phyloP scores from a whole-genome alignment of 2,888 invertebrate genomes.

The Blastobasis adustella region DNA sequence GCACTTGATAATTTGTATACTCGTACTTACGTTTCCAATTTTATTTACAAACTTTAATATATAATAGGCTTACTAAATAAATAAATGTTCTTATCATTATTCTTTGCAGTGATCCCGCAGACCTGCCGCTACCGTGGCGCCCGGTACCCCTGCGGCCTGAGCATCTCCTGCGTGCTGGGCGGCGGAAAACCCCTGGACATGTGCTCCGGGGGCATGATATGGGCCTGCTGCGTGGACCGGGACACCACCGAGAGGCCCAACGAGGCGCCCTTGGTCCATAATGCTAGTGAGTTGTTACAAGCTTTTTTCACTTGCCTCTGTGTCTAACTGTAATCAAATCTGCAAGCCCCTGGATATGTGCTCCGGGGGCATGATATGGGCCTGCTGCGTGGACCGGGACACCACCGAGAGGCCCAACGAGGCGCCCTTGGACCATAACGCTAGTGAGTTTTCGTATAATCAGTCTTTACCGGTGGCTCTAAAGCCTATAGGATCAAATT shows the following conservation, averaged over 20 bases:
- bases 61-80: too few relatives aligned
- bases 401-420: conserved; percentile 72
- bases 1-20: too few relatives aligned
- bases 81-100: too few relatives aligned
- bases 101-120: conserved; percentile 88
- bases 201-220: conserved; percentile 94
- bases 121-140: conserved; percentile 90
- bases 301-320: too few relatives aligned
- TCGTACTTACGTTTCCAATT: too few relatives aligned
- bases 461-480: too few relatives aligned
- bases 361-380: conserved; percentile 96
- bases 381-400: conserved; percentile 90
- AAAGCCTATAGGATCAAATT: too few relatives aligned
- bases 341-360: conserved; percentile 92
- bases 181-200: conserved; percentile 92
- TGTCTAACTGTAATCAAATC: too few relatives aligned
- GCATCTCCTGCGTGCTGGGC: conserved; percentile 91
- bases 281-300: conserved; percentile 89
- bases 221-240: conserved; percentile 93
- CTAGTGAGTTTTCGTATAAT: conserved; percentile 61
- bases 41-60: too few relatives aligned
- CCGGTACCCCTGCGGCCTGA: conserved; percentile 91
- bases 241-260: conserved; percentile 74
- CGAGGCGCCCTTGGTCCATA: conserved; percentile 82
- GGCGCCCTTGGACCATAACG: conserved; percentile 84